Percentiles rank a stretch among this genome's conserved stretches.
Evolutionary conservation across 2,113 vertebrate genomes (phyloP).

Genomic region (Turnix velox): DNA sequence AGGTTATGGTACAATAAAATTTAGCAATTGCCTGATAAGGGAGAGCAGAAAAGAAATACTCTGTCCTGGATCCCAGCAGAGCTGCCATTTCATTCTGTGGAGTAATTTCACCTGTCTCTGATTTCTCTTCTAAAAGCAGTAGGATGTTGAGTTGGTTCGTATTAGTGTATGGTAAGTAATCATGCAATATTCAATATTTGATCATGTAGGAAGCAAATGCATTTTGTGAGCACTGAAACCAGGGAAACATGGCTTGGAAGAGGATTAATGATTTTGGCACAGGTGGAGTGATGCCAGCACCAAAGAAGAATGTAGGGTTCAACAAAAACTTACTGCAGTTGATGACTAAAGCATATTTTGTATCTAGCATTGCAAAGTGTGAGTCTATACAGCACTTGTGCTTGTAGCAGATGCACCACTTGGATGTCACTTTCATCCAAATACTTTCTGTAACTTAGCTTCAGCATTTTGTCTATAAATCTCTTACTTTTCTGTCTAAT

Average conservation of each 20-base stretch:
- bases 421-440: neutral
- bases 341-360: neutral
- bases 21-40: neutral
- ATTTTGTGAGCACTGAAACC: neutral
- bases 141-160: neutral
- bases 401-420: neutral
- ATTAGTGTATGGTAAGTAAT: neutral
- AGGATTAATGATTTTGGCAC: neutral
- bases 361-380: neutral
- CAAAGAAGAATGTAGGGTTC: neutral
- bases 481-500: neutral
- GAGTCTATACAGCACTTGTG: neutral
- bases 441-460: neutral
- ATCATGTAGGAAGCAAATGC: neutral
- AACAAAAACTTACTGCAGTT: neutral
- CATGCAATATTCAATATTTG: neutral
- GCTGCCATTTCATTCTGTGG: neutral
- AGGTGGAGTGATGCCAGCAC: neutral
- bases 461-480: neutral
- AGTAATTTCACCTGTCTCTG: neutral
- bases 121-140: neutral
- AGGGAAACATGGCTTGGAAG: neutral
- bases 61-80: neutral
- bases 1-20: neutral
- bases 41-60: neutral